Base-by-base conservation (phyloP, 2,888 invertebrate species). In the Griposia aprilina region DNA sequence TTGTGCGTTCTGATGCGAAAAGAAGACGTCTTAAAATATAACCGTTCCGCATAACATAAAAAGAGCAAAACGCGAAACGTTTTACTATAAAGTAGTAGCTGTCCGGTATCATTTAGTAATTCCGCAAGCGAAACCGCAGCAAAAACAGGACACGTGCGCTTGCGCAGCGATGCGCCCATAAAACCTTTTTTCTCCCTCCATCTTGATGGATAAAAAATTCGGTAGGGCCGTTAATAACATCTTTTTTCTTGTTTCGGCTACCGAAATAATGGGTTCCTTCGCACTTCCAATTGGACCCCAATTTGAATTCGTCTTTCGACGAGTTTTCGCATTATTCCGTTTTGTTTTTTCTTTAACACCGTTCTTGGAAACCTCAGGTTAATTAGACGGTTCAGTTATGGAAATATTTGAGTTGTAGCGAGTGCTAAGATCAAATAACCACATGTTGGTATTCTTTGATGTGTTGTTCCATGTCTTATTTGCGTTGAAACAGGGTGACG, bases 241-340 rank as follows among this genome's bases (percentile, higher is more conserved):
- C 86, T 90, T 91, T 92, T 92, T 93, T 87, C 88, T 93, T 90
- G 83, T 91, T 93, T 93, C 80, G 89, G 92, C 92, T 93, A 92
- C 94, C 92, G 92, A 93, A 94, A 92, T 94, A 92, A 94, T 92
- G 92, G 92, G 91, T 89, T 90, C 86, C 90, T 92, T 94, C 93
- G 93, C 94, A 93, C 94, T 94, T 92, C 88, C 90, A 93, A 93
- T 91, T 90, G 87, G 74, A 73, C 62, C 87, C 84, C 91, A 94
- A 94, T 94, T 95, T 95, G 92, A 93, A 93, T 94, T 91, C 90
- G 84, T 88, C 89, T 90, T 91, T 87, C 87, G 85, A 80, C 76
- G 78, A 87, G 91, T 89, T 87, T 88, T 81, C 81, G 86, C 90
- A 91, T 92, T 92, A 93, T 93, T 93, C 88, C 84, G 81, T 90